Base-by-base conservation (phyloP, 2,797 vertebrate genomes). In the Schizopygopsis malacanthus region DNA sequence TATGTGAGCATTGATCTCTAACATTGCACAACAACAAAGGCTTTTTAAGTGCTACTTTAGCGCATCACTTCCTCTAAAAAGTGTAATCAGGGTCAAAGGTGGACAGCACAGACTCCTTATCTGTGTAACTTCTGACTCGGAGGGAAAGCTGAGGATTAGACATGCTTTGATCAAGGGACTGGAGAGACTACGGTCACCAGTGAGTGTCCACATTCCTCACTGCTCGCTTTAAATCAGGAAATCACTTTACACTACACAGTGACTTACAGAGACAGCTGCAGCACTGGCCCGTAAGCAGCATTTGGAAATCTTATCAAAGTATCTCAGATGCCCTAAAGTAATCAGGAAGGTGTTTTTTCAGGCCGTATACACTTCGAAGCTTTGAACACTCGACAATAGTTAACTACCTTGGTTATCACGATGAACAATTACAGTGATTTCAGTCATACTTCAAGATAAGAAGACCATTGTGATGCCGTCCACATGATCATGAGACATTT, bases 1-100 rank as follows among this genome's bases (percentile, higher is more conserved):
- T 25, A 69, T 39, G 6, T 47, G 18, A 69, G 39, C 33, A 52
- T 10, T 81, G 61, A 80, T 41, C 16, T 18, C 16, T 11, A 71
- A 37, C 41, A 65, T 80, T 86, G 79, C 80, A 70, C 86, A 87
- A 86, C 84, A 75, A 81, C 80, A 77, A 88, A 79, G 47, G 72
- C 22, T 72, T 84, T 37, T 85, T 50, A 80, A 82, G 82, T 79
- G 70, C 72, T 85, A 75, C 59, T 83, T 85, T 39, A 79, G 79
- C 33, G 71, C 70, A 45, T 65, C 79, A 85, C 87, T 88, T 88
- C 86, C 86, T 87, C 43, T 28, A 56, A 73, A 83, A 81, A 67
- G 54, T 81, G 88, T 85, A 81, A 83, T 87, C 76, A 85, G 80
- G 84, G 84, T 79, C 86, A 87, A 89, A 89, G 88, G 87, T 89